Evolutionary conservation across 2,797 vertebrate species (phyloP), one percentile per base, ranked within the genome.

Genomic region (Delichon dasypus): DNA sequence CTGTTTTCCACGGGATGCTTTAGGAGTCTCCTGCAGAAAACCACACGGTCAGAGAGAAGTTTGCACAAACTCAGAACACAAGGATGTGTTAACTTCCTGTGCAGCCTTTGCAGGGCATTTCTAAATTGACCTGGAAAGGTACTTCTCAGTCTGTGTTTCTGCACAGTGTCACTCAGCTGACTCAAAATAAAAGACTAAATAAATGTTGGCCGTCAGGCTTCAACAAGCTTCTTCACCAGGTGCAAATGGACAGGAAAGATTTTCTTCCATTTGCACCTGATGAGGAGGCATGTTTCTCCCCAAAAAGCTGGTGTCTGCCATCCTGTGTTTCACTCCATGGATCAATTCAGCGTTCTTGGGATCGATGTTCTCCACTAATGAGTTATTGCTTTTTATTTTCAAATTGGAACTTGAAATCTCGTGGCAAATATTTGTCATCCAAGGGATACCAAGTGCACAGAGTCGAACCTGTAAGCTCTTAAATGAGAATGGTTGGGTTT

Each of bases 181-280:
- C 76, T 95, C 38, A 19, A 93, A 88, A 67, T 83, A 95, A 96
- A 85, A 30, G 55, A 87, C 66, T 70, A 42, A 81, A 62, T 67
- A 85, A 94, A 91, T 44, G 71, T 64, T 68, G 76, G 45, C 93
- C 92, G 66, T 89, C 60, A 93, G 85, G 74, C 62, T 95, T 91
- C 93, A 94, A 97, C 96, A 97, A 91, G 92, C 88, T 94, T 93
- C 74, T 50, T 88, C 81, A 87, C 88, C 96, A 96, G 90, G 97
- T 97, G 96, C 68, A 92, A 98, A 97, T 97, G 98, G 96, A 94
- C 45, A 75, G 88, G 66, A 93, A 84, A 88, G 73, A n/a, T 81
- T 91, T 88, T 78, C 73, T 91, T 97, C 96, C 95, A 95, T 95
- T 97, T 95, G 67, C 96, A 96, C 95, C 94, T 92, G 93, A 93